These are phyloP conservation scores for Portunus trituberculatus DNA, from an alignment of 1,140 invertebrate genomes.

Conservation along the genomic window DNA sequence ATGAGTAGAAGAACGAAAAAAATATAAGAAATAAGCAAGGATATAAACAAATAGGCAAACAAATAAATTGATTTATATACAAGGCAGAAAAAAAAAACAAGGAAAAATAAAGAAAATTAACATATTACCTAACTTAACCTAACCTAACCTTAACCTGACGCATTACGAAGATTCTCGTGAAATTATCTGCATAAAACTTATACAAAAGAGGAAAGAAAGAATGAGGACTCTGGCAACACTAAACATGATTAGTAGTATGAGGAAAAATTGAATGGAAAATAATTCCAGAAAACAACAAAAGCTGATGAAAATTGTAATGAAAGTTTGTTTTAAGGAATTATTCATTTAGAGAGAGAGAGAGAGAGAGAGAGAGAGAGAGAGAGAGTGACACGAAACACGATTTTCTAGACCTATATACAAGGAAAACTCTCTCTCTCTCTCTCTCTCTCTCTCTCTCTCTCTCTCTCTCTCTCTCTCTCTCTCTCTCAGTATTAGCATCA, in stretches of 20 bases:
- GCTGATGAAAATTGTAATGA: background rate
- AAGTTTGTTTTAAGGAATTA: background rate
- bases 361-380: slow-evolving; percentile 41
- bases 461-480: too few species aligned
- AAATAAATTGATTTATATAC: background rate
- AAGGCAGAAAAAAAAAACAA: background rate
- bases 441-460: too few species aligned
- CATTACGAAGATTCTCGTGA: background rate
- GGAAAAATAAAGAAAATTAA: background rate
- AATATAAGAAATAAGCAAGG: background rate
- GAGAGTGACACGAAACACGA: background rate
- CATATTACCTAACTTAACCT: background rate
- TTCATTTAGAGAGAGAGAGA: slow-evolving; percentile 6
- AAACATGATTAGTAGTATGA: background rate
- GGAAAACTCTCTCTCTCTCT: too few species aligned
- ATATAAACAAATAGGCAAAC: background rate
- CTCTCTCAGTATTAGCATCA: too few species aligned
- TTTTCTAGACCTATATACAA: too few species aligned
- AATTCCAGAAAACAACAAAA: background rate
- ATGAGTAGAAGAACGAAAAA: background rate
- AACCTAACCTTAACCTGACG: background rate
- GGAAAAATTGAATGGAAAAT: background rate
- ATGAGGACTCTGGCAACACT: background rate
- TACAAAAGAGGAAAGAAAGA: background rate
- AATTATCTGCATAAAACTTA: background rate